Base-by-base conservation (phyloP, 1,140 invertebrate genomes). In the Drosophila bocki region DNA sequence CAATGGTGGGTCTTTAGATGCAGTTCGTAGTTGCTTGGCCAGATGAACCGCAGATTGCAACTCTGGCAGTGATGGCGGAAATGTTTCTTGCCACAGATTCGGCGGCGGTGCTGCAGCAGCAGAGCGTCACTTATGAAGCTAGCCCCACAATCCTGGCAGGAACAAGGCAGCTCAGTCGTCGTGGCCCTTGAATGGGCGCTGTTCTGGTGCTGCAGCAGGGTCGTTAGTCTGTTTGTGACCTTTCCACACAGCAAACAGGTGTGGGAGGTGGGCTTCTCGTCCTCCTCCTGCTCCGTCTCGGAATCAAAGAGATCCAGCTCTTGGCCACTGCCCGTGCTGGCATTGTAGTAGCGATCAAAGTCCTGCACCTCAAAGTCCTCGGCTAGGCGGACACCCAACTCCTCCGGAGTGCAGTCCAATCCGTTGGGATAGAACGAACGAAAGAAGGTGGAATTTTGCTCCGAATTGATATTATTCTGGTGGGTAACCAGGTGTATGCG, bases 301-400 rank as follows among this genome's bases (percentile, higher is more conserved):
- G 91, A 92, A 39, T 80, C 91, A 13, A 80, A 69, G 29, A 92
- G 72, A 47, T 92, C 91, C 54, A 92, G 44, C 53, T 92, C 91
- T 13, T 82, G 77, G 0, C 91, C 91, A 42, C 75, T 87, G 26
- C 26, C 69, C 7, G 83, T 77, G 26, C 81, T 47, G 15, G 91
- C 91, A 17, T 81, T 75, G 37, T 92, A 92, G 19, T 87, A 92
- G 12, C 79, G 57, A 17, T 84, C 84, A 22, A 84, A 87, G 37
- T 92, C 75, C 13, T 84, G 75, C 8, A 50, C 72, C n/a, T 78
- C 53, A 42, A 88, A 91, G 12, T 91, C 88, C 2, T 37, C 69
- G 3, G 56, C 59, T 44, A 91, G 84, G 9, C 72, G 75, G 0
- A 44, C 48, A 26, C 59, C 75, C 3, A 92, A 41, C 50, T 91